Percentiles rank a stretch among this genome's conserved stretches.
Evolutionary conservation across 1,140 invertebrate species (phyloP).

Genomic region (Daktulosphaira vitifoliae): DNA sequence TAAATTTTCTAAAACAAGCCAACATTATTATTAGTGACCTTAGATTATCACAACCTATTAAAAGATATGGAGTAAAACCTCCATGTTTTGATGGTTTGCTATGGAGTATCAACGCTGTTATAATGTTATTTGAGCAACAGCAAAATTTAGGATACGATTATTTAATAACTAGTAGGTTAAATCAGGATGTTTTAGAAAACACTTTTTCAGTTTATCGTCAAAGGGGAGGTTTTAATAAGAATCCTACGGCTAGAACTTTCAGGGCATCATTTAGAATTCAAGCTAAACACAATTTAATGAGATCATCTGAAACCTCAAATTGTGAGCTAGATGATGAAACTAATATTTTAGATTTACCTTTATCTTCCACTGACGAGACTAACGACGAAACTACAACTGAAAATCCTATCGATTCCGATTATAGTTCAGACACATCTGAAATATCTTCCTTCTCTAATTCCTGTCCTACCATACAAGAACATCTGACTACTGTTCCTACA

Average conservation of each 20-base stretch:
- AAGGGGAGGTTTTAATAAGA: neutral
- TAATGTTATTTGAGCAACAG: neutral
- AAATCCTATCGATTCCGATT: no score
- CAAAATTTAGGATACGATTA: neutral
- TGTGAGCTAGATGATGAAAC: neutral
- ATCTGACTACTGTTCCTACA: no score
- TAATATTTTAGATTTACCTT: neutral
- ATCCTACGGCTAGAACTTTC: neutral
- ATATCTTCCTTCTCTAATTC: no score
- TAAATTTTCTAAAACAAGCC: no score
- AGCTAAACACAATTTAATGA: slow-evolving; percentile 10
- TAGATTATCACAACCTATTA: neutral
- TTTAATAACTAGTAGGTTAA: neutral
- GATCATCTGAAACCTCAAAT: neutral
- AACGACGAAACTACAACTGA: no score
- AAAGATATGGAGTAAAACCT: neutral
- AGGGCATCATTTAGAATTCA: neutral
- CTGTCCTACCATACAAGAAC: no score
- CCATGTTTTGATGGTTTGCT: neutral
- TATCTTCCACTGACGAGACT: no score
- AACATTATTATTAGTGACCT: no score
- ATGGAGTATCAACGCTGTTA: neutral
- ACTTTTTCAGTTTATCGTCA: slow-evolving; percentile 7
- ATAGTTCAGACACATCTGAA: no score
- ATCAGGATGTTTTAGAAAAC: slow-evolving; percentile 9